Evolutionary conservation across 2,797 vertebrate genomes (phyloP), one percentile per base, ranked within the genome.

Genomic region (Labroides dimidiatus): DNA sequence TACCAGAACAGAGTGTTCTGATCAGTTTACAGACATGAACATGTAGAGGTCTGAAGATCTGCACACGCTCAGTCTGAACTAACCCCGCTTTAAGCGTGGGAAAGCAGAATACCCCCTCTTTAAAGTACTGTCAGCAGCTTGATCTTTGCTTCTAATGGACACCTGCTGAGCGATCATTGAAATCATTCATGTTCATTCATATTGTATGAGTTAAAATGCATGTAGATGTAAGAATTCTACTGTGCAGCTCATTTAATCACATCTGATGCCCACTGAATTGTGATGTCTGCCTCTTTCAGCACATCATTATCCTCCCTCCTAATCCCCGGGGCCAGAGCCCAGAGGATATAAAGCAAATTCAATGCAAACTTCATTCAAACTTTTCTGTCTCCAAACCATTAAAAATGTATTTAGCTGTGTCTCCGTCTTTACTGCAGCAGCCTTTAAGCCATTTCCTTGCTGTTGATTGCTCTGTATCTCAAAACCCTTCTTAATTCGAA

Each of bases 401-500:
- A 82, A 83, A 87, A 82, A 84, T 78, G 68, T 69, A 81, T 76
- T 84, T 75, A 63, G 75, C 68, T 81, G 74, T 47, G 70, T 81
- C 63, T 67, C 80, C 58, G 47, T 67, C 49, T 81, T 77, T 77
- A 64, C 73, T 68, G 64, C 58, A 59, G 57, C 64, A 51, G 49
- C 41, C 70, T 86, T 75, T 81, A 71, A 80, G 82, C 72, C 77
- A 58, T 84, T 87, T 82, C 81, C 80, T 55, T 52, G 69, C 77
- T 43, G 73, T 80, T 84, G 88, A 90, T 90, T 90, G 78, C 83
- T 75, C 81, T 79, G 71, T 79, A 88, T 88, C 87, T 87, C 76
- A 80, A 72, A 86, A 86, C 70, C 43, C 69, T 64, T 84, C 76
- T 86, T 85, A 87, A 92, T 91, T 92, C 60, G 73, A 91, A 90